Conservation (phyloP, 2,797 vertebrate species). For the Zonotrichia albicollis region DNA sequence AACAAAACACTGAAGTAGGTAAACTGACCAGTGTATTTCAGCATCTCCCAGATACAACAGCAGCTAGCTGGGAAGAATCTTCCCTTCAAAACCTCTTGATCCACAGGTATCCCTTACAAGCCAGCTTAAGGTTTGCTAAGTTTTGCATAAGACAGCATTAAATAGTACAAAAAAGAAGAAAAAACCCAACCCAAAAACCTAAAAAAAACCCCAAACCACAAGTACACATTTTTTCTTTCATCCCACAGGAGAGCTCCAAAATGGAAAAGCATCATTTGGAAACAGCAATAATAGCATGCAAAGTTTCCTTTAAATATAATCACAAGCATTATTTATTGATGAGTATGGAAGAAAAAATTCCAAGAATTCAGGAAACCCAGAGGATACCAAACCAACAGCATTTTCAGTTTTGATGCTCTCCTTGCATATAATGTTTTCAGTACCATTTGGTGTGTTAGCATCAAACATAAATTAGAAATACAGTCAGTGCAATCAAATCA, state of each 20-base stretch:
- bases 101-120: not conserved
- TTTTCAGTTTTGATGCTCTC: not conserved
- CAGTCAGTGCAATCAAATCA: not conserved
- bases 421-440: not conserved
- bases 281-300: not conserved
- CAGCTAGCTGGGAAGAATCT: not conserved
- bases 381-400: not conserved
- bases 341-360: not conserved
- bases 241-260: not conserved
- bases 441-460: slow-evolving; percentile 17
- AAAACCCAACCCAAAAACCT: not conserved
- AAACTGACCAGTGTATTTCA: not conserved
- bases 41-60: not conserved
- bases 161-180: not conserved
- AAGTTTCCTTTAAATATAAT: not conserved
- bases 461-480: slow-evolving; percentile 30
- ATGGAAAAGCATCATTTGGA: not conserved
- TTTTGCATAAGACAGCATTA: not conserved
- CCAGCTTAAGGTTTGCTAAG: not conserved
- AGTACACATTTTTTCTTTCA: not conserved
- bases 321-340: not conserved
- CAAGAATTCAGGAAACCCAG: not conserved
- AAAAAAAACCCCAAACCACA: not conserved
- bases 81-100: not conserved
- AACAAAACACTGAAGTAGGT: not conserved